phyloP scores from a whole-genome alignment of 2,113 vertebrate genomes.

The Picathartes gymnocephalus region DNA sequence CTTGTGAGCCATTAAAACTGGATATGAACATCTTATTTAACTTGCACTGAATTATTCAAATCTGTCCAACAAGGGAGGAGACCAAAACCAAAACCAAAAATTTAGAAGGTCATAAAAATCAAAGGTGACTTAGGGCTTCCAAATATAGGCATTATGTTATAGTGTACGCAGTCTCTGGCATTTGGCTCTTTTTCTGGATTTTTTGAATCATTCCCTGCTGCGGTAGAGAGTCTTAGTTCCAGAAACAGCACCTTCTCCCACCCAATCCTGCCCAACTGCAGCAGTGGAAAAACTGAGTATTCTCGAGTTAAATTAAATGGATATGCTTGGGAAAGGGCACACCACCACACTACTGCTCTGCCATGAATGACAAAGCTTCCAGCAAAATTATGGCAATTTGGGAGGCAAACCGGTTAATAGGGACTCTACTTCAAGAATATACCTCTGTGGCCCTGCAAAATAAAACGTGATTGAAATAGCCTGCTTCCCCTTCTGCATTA shows the following conservation, averaged over 20 bases:
- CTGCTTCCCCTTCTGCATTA: neutral
- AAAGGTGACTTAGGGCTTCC: slow-evolving; percentile 31
- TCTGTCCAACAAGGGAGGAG: neutral
- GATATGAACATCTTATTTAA: neutral
- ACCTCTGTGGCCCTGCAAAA: neutral
- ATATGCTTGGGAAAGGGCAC: neutral
- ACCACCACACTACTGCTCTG: neutral
- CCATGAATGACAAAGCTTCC: neutral
- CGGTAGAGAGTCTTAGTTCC: neutral
- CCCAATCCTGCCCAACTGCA: neutral
- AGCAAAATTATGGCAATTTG: neutral
- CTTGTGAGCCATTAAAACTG: slow-evolving; percentile 27
- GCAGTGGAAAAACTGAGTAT: neutral
- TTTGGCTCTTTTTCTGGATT: slow-evolving; percentile 17
- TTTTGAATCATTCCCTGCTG: slow-evolving; percentile 38
- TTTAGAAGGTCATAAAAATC: slow-evolving; percentile 11
- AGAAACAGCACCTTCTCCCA: neutral
- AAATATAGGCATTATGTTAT: slow-evolving; percentile 26
- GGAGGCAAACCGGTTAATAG: neutral
- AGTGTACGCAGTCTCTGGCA: neutral
- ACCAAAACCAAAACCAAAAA: neutral
- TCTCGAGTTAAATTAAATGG: neutral
- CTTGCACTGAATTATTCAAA: slow-evolving; percentile 12
- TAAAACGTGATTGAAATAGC: neutral
- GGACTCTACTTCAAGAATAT: neutral